A percentile compares a stretch with the other conserved stretches of the same genome.
Conservation (phyloP, 1,140 invertebrate genomes). For the Achroia grisella region DNA sequence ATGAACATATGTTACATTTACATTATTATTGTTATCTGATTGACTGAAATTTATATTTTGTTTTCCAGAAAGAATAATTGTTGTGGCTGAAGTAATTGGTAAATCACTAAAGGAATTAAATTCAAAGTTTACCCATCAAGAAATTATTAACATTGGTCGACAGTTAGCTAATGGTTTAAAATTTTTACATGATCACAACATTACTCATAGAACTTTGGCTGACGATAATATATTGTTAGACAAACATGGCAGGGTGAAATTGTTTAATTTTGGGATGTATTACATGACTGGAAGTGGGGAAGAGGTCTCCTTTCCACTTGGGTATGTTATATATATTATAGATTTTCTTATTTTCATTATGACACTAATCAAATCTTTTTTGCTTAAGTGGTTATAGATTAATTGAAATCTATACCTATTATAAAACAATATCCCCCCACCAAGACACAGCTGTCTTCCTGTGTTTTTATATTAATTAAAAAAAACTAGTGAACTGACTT, state of each 20-base stretch:
- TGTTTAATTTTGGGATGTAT: constrained; percentile 95
- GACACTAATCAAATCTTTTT: not conserved
- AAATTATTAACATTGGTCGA: constrained; percentile 76
- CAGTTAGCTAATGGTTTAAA: constrained; percentile 84
- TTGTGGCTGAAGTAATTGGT: constrained; percentile 91
- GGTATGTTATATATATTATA: constrained; percentile 77
- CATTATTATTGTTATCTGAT: not conserved
- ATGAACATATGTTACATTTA: not conserved
- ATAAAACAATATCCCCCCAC: too few relatives aligned
- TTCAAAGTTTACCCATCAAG: constrained; percentile 65
- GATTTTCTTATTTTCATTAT: constrained; percentile 1
- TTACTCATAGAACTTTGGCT: constrained; percentile 87
- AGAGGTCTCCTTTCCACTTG: constrained; percentile 93
- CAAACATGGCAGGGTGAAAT: constrained; percentile 81
- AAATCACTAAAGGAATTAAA: constrained; percentile 72
- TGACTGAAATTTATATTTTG: not conserved
- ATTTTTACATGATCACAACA: constrained; percentile 82
- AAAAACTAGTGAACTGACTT: too few relatives aligned
- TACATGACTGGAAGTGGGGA: constrained; percentile 91
- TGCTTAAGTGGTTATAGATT: too few relatives aligned
- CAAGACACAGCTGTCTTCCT: too few relatives aligned
- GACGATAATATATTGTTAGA: constrained; percentile 90
- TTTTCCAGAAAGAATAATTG: constrained; percentile 88
- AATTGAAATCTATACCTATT: too few relatives aligned
- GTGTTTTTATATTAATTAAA: too few relatives aligned